These are phyloP conservation scores for Cephus nigrinus DNA, from an alignment of 2,888 invertebrate species.

Conservation along the genomic window DNA sequence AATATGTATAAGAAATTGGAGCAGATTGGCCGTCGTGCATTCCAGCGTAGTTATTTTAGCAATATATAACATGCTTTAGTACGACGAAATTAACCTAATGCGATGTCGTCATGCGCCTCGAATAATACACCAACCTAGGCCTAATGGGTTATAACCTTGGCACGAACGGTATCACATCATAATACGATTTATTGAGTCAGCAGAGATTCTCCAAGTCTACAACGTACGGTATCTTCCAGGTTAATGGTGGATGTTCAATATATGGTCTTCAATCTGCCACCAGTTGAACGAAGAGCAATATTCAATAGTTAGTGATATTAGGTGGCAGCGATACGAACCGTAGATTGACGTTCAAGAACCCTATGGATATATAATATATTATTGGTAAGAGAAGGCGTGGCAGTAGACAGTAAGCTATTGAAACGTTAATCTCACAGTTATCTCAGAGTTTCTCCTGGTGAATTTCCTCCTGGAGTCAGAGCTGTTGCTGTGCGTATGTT, in stretches of 20 bases:
- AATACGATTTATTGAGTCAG: constrained; percentile 25
- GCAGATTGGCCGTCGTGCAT: neutral
- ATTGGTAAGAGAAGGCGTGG: neutral
- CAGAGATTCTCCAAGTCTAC: neutral
- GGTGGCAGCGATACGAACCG: neutral
- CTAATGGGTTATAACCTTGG: constrained; percentile 24
- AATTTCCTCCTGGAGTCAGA: neutral
- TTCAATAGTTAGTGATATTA: neutral
- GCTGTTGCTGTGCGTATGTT: neutral
- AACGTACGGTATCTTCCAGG: neutral
- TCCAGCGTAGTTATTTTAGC: neutral
- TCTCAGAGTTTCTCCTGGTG: neutral
- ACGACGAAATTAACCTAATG: neutral
- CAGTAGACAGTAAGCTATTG: neutral
- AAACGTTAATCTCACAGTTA: neutral
- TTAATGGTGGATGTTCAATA: neutral
- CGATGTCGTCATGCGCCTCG: neutral
- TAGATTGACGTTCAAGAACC: neutral
- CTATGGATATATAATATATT: neutral
- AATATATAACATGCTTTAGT: neutral
- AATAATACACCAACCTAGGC: neutral
- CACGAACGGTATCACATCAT: constrained; percentile 25
- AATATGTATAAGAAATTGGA: neutral
- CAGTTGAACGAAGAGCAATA: neutral
- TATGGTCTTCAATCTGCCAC: neutral